phyloP scores from a whole-genome alignment of 2,888 invertebrate species.

The Caenorhabditis sp. region DNA sequence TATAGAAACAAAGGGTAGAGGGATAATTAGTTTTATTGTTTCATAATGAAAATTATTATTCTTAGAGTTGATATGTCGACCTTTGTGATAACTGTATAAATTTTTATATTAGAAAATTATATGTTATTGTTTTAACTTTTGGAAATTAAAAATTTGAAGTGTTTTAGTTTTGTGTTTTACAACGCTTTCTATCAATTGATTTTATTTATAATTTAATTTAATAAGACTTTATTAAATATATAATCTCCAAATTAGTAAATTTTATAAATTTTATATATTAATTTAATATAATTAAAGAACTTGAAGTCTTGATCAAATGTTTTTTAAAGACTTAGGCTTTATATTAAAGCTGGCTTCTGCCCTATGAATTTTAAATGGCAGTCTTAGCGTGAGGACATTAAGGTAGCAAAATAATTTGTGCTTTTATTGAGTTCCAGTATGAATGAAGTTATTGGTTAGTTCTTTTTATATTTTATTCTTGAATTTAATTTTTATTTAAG shows the following conservation, averaged over 20 bases:
- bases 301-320: slow-evolving; percentile 70
- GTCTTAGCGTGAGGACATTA: slow-evolving; percentile 83
- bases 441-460: slow-evolving; percentile 75
- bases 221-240: slow-evolving; percentile 46
- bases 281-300: slow-evolving; percentile 57
- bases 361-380: slow-evolving; percentile 82
- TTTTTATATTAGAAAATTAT: slow-evolving; percentile 57
- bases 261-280: slow-evolving; percentile 43
- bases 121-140: slow-evolving; percentile 31
- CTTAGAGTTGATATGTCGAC: slow-evolving; percentile 55
- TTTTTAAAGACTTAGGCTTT: slow-evolving; percentile 62
- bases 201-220: slow-evolving; percentile 27
- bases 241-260: slow-evolving; percentile 51
- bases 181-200: slow-evolving; percentile 45
- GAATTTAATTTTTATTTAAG: slow-evolving; percentile 57
- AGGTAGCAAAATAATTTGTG: slow-evolving; percentile 84
- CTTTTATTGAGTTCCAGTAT: slow-evolving; percentile 83
- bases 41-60: slow-evolving; percentile 51
- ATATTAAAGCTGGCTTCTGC: slow-evolving; percentile 80
- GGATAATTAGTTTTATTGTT: slow-evolving; percentile 51
- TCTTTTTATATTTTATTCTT: slow-evolving; percentile 51
- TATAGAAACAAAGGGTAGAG: slow-evolving; percentile 54
- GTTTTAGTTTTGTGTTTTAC: slow-evolving; percentile 53
- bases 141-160: slow-evolving; percentile 54
- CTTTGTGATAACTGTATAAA: slow-evolving; percentile 54